A percentile compares a stretch with the other conserved stretches of the same genome.
phyloP scores from a whole-genome alignment of 2,888 invertebrate genomes.

The Ditylenchus weischeri region DNA sequence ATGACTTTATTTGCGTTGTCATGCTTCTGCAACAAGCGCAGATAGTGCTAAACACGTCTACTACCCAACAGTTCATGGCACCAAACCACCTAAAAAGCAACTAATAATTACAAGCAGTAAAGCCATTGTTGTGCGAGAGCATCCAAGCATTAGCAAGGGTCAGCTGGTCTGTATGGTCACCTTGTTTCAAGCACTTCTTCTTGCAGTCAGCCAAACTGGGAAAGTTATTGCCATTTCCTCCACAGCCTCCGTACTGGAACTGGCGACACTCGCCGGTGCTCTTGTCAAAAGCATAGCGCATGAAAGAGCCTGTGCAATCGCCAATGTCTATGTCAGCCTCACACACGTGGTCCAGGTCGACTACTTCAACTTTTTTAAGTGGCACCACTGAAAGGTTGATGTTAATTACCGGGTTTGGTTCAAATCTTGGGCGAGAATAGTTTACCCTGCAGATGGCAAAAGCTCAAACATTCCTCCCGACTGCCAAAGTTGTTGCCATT shows the following conservation, averaged over 20 bases:
- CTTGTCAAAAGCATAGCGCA: constrained; percentile 59
- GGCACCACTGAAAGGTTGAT: not conserved
- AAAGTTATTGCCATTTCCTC: constrained; percentile 57
- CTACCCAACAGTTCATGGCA: no score
- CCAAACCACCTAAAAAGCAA: no score
- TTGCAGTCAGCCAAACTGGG: constrained; percentile 51
- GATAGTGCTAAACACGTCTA: no score
- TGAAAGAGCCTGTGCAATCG: constrained; percentile 55
- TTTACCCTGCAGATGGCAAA: constrained; percentile 43
- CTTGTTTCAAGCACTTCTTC: constrained; percentile 39
- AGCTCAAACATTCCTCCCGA: constrained; percentile 53
- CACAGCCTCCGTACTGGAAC: constrained; percentile 57
- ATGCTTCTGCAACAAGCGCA: no score
- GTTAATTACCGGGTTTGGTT: not conserved
- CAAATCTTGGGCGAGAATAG: no score
- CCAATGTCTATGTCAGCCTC: constrained; percentile 51
- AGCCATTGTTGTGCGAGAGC: not conserved
- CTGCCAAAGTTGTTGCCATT: constrained; percentile 61
- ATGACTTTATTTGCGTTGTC: no score
- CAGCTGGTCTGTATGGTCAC: not conserved
- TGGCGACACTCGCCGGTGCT: constrained; percentile 45
- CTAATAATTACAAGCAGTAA: constrained; percentile 1
- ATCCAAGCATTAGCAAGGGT: not conserved
- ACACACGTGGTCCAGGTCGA: constrained; percentile 38
- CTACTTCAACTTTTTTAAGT: constrained; percentile 1